Percentiles rank a stretch among this genome's conserved stretches.
Conservation (phyloP, 2,888 invertebrate genomes). For the Cantharis lateralis region DNA sequence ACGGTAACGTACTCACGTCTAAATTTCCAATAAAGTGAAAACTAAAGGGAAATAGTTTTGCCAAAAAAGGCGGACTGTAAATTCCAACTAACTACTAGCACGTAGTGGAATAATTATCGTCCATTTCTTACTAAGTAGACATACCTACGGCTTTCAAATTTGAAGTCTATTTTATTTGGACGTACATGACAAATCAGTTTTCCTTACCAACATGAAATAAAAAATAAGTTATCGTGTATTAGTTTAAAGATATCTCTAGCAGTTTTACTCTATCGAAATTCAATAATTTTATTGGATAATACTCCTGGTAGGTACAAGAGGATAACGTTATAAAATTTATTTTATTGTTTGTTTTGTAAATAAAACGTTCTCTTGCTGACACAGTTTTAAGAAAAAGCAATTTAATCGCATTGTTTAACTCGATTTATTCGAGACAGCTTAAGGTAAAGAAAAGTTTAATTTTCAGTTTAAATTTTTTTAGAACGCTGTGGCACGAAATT, state of each 20-base stretch:
- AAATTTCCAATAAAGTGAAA: too few species aligned
- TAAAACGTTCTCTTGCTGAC: neutral
- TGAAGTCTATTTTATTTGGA: too few species aligned
- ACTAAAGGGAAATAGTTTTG: too few species aligned
- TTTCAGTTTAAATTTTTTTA: neutral
- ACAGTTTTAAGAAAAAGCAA: neutral
- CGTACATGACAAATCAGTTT: too few species aligned
- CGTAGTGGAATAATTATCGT: too few species aligned
- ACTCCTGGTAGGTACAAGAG: neutral
- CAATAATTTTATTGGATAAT: neutral
- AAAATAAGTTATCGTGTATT: neutral
- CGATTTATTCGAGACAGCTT: neutral
- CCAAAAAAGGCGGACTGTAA: too few species aligned
- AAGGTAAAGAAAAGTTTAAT: neutral
- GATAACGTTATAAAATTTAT: neutral
- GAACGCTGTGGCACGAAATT: neutral
- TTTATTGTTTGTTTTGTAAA: neutral
- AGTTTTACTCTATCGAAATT: neutral
- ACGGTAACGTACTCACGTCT: too few species aligned
- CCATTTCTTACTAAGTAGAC: too few species aligned
- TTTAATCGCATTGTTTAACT: neutral
- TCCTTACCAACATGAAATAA: too few species aligned
- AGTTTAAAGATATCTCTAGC: neutral
- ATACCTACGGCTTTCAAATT: too few species aligned
- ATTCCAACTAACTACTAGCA: too few species aligned